Base-by-base conservation (phyloP, 2,888 invertebrate genomes). In the Tillus elongatus region DNA sequence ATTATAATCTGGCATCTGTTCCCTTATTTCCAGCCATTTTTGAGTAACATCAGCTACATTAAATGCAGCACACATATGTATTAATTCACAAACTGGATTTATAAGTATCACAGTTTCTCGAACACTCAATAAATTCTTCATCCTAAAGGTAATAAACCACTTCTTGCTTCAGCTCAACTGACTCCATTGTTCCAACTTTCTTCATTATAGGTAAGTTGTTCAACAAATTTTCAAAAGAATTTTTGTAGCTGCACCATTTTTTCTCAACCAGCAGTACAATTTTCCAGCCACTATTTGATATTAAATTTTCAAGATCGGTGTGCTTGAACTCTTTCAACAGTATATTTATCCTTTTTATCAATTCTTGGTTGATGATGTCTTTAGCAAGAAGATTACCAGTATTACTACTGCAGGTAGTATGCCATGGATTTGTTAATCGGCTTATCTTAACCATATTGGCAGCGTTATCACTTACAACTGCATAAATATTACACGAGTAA, bases 401-500 rank as follows among this genome's bases (percentile, higher is more conserved):
- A 13, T 35, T 27, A 15, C 35, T 35, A 15, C 30, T 35, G 10
- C 31, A 35, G n/a, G 35, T 32, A 27, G 3, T 13, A 13, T 35
- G 35, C 35, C 30, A 35, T 13, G 30, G 13, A 35, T 30, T 10
- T 9, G 31, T 35, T 13, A 32, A 13, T 4, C 35, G 27, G n/a
- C 10, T 29, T 13, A 35, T 35, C 30, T 32, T 30, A 10, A 9
- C 13, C 30, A 35, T 35, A 31, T 35, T 31, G 4, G 32, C 10
- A 8, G 10, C 15, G 26, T 36, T 15, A n/a, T 24, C 24, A 24
- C 32, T 36, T 24, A 36, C 31, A 15, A 36, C 32, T 16, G 36
- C 32, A 24, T 36, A 36, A 15, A 36, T 24, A 11, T 36, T 32
- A 28, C 36, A 36, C 13, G 11, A 30, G 26, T 36, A 36, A 32